Conservation (phyloP, 2,888 invertebrate species). For the Parelbella ahira region DNA sequence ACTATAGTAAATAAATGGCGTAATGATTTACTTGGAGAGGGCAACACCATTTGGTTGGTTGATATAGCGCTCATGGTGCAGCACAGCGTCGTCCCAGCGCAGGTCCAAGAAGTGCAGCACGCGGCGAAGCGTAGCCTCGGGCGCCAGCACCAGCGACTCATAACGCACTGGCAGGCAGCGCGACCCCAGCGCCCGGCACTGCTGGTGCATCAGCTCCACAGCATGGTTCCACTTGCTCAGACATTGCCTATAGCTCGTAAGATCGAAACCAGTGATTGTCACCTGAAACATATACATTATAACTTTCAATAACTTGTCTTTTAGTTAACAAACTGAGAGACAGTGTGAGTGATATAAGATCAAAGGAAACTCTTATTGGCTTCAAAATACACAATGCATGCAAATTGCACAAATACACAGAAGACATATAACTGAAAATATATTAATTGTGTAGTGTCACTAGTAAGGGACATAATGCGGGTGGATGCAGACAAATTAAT, state of each 20-base stretch:
- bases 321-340: too few species aligned
- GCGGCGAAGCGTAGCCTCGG: slow-evolving; percentile 91
- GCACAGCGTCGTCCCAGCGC: slow-evolving; percentile 96
- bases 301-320: too few species aligned
- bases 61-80: slow-evolving; percentile 98
- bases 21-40: slow-evolving; percentile 97
- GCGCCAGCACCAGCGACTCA: slow-evolving; percentile 98
- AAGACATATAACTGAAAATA: too few species aligned
- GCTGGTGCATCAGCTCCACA: slow-evolving; percentile 95
- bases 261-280: slow-evolving; percentile 94
- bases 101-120: slow-evolving; percentile 94
- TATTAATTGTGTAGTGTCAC: too few species aligned
- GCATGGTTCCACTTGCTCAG: slow-evolving; percentile 98
- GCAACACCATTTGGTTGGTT: slow-evolving; percentile 97
- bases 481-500: too few species aligned
- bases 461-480: too few species aligned
- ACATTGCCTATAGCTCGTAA: slow-evolving; percentile 96
- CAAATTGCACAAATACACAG: too few species aligned
- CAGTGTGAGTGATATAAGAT: too few species aligned
- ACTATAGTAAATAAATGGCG: too few species aligned
- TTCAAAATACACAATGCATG: too few species aligned
- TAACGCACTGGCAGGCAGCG: slow-evolving; percentile 95
- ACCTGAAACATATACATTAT: slow-evolving; percentile 51
- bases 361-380: too few species aligned
- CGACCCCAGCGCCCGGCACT: slow-evolving; percentile 91